Evolutionary conservation across 1,140 invertebrate species (phyloP).

Genomic region (Tetramorium parvispinum): DNA sequence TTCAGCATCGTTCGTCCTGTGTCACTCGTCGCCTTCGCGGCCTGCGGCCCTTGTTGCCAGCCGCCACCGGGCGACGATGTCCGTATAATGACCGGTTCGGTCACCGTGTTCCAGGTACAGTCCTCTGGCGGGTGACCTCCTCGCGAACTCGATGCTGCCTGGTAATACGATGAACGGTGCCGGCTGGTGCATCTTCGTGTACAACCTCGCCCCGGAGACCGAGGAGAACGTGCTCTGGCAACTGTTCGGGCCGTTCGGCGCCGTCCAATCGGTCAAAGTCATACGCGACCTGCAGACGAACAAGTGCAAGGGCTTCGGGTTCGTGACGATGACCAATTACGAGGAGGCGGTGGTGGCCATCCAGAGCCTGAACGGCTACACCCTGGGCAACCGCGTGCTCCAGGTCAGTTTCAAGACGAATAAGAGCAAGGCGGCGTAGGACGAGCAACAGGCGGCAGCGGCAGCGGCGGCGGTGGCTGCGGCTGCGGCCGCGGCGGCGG

Average conservation of each 20-base stretch:
- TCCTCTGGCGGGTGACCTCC: slow-evolving; percentile 95
- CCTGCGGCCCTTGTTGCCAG: slow-evolving; percentile 19
- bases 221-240: slow-evolving; percentile 99
- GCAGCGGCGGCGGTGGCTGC: slow-evolving; percentile 38
- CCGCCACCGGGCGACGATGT: not conserved
- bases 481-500: slow-evolving; percentile 55
- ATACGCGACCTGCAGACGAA: slow-evolving; percentile 99
- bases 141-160: slow-evolving; percentile 94
- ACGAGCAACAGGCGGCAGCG: slow-evolving; percentile 72
- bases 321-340: slow-evolving; percentile 99
- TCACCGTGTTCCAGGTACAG: slow-evolving; percentile 92
- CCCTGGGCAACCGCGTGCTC: slow-evolving; percentile 97
- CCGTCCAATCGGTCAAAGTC: slow-evolving; percentile 99
- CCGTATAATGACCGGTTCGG: slow-evolving; percentile 70
- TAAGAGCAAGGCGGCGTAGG: slow-evolving; percentile 95
- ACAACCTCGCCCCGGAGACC: slow-evolving; percentile 98
- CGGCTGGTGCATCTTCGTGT: slow-evolving; percentile 99
- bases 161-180: slow-evolving; percentile 93
- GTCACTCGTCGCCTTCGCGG: slow-evolving; percentile 7
- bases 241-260: slow-evolving; percentile 99
- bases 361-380: slow-evolving; percentile 98
- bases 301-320: slow-evolving; percentile 99
- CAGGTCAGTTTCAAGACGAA: slow-evolving; percentile 99
- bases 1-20: slow-evolving; percentile 34
- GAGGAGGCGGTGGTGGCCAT: slow-evolving; percentile 99